phyloP scores from a whole-genome alignment of 2,113 vertebrate genomes.

The Pedetes capensis region DNA sequence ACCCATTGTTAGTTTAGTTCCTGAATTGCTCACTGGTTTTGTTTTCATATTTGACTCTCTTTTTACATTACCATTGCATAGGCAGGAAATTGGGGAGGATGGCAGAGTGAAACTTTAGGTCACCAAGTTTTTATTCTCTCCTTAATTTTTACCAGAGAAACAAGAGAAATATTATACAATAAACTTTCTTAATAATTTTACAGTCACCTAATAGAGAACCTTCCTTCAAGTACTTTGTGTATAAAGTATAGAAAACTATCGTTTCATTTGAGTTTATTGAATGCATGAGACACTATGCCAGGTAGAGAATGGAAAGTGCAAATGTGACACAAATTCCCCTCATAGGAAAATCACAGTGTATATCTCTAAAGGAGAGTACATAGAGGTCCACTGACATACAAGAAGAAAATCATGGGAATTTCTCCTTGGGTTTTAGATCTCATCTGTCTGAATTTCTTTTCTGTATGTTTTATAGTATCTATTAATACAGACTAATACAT shows the following conservation, averaged over 20 bases:
- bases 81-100: neutral
- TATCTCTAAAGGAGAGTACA: neutral
- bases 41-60: conserved; percentile 26
- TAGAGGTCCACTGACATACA: neutral
- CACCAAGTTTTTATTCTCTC: neutral
- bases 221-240: neutral
- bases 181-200: neutral
- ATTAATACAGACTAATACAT: conserved; percentile 24
- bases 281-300: neutral
- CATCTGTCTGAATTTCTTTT: conserved; percentile 34
- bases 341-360: neutral
- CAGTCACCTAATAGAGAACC: neutral
- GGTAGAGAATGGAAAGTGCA: neutral
- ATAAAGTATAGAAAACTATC: conserved; percentile 10
- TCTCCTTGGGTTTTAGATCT: conserved; percentile 16
- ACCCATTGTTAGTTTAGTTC: conserved; percentile 24
- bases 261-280: neutral
- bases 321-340: neutral
- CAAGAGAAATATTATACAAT: neutral
- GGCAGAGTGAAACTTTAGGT: conserved; percentile 18
- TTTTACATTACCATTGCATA: conserved; percentile 9
- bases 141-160: conserved; percentile 14
- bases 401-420: conserved; percentile 31
- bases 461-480: conserved; percentile 19
- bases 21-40: neutral